Percentiles rank a stretch among this genome's conserved stretches.
Conservation (phyloP, 2,888 invertebrate genomes). For the Drosophila niveifrons region DNA sequence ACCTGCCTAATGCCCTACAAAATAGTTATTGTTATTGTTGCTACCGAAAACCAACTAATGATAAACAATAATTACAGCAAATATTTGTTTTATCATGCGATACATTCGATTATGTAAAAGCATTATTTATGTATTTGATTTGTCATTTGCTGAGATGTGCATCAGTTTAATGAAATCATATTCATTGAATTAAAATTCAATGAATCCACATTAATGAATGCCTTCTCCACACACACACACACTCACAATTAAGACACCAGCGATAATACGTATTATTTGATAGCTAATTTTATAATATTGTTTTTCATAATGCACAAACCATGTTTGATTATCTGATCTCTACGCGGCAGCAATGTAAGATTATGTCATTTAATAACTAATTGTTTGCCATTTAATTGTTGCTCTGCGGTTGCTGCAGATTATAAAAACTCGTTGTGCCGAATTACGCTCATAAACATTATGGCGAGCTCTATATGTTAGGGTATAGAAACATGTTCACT, state of each 20-base stretch:
- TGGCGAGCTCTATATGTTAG: slow-evolving; percentile 22
- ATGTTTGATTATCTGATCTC: slow-evolving; percentile 1
- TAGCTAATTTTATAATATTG: not conserved
- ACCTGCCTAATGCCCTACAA: slow-evolving; percentile 31
- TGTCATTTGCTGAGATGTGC: not conserved
- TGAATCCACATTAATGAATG: not conserved
- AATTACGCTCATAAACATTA: slow-evolving; percentile 52
- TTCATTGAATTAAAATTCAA: not conserved
- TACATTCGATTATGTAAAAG: not conserved
- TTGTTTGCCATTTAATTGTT: not conserved
- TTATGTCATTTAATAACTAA: slow-evolving; percentile 1
- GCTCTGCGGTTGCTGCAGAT: slow-evolving; percentile 17
- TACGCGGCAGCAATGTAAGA: not conserved
- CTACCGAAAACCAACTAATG: slow-evolving; percentile 21
- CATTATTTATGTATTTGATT: not conserved
- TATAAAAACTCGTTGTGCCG: slow-evolving; percentile 40
- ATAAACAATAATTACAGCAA: slow-evolving; percentile 14
- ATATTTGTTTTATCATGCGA: not conserved
- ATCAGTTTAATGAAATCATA: not conserved
- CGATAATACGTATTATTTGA: not conserved
- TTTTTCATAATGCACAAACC: not conserved
- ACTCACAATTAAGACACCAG: not conserved
- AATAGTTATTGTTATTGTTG: slow-evolving; percentile 43
- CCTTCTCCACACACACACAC: not conserved
- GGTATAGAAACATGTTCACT: slow-evolving; percentile 32